Base-by-base conservation (phyloP, 2,888 invertebrate genomes). In the Drosophila mercatorum region DNA sequence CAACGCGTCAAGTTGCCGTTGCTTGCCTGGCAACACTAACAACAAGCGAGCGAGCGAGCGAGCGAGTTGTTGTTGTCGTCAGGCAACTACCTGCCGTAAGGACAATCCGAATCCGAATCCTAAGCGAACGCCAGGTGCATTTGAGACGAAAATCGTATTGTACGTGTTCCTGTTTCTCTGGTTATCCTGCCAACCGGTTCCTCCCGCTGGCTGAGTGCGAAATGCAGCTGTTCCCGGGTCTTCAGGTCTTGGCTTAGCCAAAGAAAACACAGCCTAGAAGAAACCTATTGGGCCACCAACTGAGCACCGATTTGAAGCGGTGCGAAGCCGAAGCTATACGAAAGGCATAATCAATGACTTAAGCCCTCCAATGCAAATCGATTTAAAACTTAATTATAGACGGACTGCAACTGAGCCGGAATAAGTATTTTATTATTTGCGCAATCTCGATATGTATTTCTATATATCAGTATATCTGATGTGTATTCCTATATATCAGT, bases 71-170 rank as follows among this genome's bases (percentile, higher is more conserved):
- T 56, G 46, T 53, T 71, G 66, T 40, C 56, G 80, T 40, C 63
- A 59, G 68, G 68, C 70, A 75, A 68, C 80, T 85, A 86, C 86
- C 86, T 86, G 86, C 85, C 51, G 58, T 12, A 57, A 68, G 61
- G 73, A 81, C 71, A 66, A 81, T 63, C 62, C 60, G 46, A 78
- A 80, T 63, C 62, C 60, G 46, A 78, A 80, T 64, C 61, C 58
- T 41, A 78, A 81, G 58, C 40, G 65, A 47, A 47, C 49, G 73
- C 88, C 85, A 86, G 85, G 88, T 86, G 85, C 85, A 82, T 75
- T 68, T 69, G 52, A 34, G 53, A 70, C 60, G 69, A 51, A 79
- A 72, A 78, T 78, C 78, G 78, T 79, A 79, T 79, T 79, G 79
- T 75, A 51, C 75, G 57, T 64, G 64, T 57, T 70, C 40, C 64